These are phyloP conservation scores for Linnaemya vulpina DNA, from an alignment of 2,888 invertebrate species.

Conservation along the genomic window DNA sequence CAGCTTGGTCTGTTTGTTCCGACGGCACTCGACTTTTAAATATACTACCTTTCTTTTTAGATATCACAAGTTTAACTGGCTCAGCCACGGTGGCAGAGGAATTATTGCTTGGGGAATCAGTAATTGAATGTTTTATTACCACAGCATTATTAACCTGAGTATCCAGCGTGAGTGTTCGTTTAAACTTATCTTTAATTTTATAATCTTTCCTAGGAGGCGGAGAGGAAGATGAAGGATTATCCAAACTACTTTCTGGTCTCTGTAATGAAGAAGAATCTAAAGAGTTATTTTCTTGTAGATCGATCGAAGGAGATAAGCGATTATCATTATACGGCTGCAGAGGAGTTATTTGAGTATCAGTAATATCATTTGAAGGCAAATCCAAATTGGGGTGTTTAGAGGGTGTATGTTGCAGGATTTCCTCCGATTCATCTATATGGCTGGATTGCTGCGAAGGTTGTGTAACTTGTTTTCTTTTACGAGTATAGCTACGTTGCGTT, in stretches of 20 bases:
- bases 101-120: conserved; percentile 61
- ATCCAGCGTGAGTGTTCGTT: conserved; percentile 81
- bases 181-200: conserved; percentile 82
- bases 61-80: conserved; percentile 88
- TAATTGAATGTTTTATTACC: conserved; percentile 71
- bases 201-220: conserved; percentile 80
- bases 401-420: conserved; percentile 73
- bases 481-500: conserved; percentile 78
- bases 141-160: conserved; percentile 76
- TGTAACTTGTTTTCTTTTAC: conserved; percentile 81
- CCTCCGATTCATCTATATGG: conserved; percentile 66
- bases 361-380: conserved; percentile 64
- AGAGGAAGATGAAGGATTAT: conserved; percentile 75
- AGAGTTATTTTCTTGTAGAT: conserved; percentile 73
- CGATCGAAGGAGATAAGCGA: conserved; percentile 70
- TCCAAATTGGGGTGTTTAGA: conserved; percentile 75
- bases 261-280: conserved; percentile 74
- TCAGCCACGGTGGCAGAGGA: conserved; percentile 83
- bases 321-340: conserved; percentile 62
- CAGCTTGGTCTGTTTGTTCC: conserved; percentile 80
- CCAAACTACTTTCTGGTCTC: conserved; percentile 70
- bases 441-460: conserved; percentile 75
- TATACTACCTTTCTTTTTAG: conserved; percentile 94
- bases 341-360: conserved; percentile 69
- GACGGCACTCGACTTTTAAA: conserved; percentile 90